Conservation (phyloP, 2,888 invertebrate species). For the Cephus spinipes region DNA sequence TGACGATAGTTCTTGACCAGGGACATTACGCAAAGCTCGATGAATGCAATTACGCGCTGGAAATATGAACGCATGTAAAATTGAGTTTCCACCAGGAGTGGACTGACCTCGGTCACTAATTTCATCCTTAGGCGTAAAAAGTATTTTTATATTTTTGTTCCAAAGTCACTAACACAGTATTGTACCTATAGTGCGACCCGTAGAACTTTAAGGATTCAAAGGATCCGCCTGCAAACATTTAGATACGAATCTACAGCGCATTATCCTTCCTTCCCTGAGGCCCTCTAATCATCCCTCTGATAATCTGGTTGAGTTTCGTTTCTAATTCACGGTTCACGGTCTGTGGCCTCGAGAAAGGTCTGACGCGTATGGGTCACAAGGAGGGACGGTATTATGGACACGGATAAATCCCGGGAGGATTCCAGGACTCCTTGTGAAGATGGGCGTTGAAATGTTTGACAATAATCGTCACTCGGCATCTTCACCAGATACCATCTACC, state of each 20-base stretch:
- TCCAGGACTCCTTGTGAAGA: constrained; percentile 10
- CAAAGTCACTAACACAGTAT: neutral
- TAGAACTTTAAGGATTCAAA: neutral
- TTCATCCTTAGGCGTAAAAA: neutral
- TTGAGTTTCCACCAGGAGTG: constrained; percentile 1
- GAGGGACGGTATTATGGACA: constrained; percentile 18
- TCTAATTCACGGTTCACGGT: neutral
- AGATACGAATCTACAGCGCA: neutral
- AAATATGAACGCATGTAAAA: neutral
- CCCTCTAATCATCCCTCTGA: neutral
- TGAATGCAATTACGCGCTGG: constrained; percentile 1
- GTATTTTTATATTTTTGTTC: neutral
- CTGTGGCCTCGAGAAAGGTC: neutral
- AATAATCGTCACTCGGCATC: constrained; percentile 41
- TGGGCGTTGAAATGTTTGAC: constrained; percentile 42
- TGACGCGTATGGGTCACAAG: constrained; percentile 4
- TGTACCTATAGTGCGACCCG: neutral
- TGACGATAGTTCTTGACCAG: constrained; percentile 45
- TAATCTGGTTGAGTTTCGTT: neutral
- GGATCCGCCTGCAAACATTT: neutral
- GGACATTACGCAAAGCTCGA: constrained; percentile 44
- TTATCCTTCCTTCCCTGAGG: neutral
- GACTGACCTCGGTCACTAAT: constrained; percentile 27
- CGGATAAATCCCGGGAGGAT: constrained; percentile 19
- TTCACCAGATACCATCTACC: constrained; percentile 37